These are phyloP conservation scores for Eospalax fontanierii DNA, from an alignment of 2,797 vertebrate genomes.

Conservation along the genomic window DNA sequence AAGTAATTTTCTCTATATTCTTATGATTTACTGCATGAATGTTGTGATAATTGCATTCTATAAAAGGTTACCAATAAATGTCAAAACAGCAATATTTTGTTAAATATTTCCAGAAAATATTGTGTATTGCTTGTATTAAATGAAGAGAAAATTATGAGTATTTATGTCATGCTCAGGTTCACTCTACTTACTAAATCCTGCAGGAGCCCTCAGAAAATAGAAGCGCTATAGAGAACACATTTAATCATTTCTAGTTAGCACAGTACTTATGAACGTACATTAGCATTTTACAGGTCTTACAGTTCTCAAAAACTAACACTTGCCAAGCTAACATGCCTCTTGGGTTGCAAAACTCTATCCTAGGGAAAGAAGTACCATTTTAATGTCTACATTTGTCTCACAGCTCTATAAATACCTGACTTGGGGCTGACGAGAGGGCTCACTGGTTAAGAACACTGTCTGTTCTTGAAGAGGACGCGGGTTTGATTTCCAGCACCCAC, in stretches of 20 bases:
- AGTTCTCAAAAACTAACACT: slow-evolving; percentile 59
- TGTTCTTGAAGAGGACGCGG: too few relatives aligned
- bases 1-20: background rate
- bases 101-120: slow-evolving; percentile 13
- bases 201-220: background rate
- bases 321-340: slow-evolving; percentile 20
- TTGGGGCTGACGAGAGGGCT: too few relatives aligned
- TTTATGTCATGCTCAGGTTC: slow-evolving; percentile 46
- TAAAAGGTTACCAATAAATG: background rate
- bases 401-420: slow-evolving; percentile 19
- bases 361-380: slow-evolving; percentile 38
- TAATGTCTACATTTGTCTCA: background rate
- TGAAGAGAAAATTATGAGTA: slow-evolving; percentile 48
- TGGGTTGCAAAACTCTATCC: slow-evolving; percentile 32
- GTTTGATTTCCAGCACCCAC: too few relatives aligned
- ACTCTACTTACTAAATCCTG: slow-evolving; percentile 47
- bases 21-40: background rate
- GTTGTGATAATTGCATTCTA: background rate
- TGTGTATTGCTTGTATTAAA: background rate
- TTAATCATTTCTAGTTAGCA: slow-evolving; percentile 62
- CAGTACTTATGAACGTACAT: background rate
- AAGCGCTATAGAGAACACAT: background rate
- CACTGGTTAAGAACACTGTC: too few relatives aligned
- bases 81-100: slow-evolving; percentile 39
- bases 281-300: slow-evolving; percentile 24